Evolutionary conservation across 2,888 invertebrate species (phyloP), one percentile per base, ranked within the genome.

Genomic region (Branchinecta sandiegonensis): DNA sequence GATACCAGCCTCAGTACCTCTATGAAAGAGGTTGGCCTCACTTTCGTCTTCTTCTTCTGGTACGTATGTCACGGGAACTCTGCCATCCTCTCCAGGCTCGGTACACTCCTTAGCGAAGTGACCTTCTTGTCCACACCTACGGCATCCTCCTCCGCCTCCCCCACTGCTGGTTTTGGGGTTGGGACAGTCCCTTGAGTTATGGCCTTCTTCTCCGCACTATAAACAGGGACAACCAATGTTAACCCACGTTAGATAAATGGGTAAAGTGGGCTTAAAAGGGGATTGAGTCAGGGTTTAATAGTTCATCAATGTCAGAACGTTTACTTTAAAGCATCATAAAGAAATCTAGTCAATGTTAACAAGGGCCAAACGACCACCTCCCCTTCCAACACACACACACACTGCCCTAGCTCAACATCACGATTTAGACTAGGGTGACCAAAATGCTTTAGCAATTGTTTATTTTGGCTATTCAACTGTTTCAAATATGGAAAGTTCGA

Each of bases 1-100:
- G 64, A 94, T 93, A 0, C 97, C 96, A 1, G 86, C 84, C 13
- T 83, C 81, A 12, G 88, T 86, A 0, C 85, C 84, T 67, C 81
- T 82, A 67, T 82, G 83, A 73, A 88, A 90, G 50, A 90, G 81
- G 70, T 85, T 85, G 0, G 80, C 80, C 68, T 88, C 90, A 70
- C 89, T 85, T 0, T 83, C 82, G 0, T 85, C 82, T 0, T 86
- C 84, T 65, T 90, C 90, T 0, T 87, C 86, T 0, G 93, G 92
- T 66, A 86, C 81, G 73, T 88, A 88, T 17, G 56, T 56, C 17
- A 56, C 56, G n/a, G 56, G 46, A 81, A 79, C 70, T 84, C 85
- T 2, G 84, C 80, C 65, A 85, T 82, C 69, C 72, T 65, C 72
- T 73, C 2, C 73, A 73, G 46, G 71, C 71, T 10, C 68, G 68